Evolutionary conservation across 2,113 vertebrate genomes (phyloP), one percentile per base, ranked within the genome.

Genomic region (Brienomyrus brachyistius): DNA sequence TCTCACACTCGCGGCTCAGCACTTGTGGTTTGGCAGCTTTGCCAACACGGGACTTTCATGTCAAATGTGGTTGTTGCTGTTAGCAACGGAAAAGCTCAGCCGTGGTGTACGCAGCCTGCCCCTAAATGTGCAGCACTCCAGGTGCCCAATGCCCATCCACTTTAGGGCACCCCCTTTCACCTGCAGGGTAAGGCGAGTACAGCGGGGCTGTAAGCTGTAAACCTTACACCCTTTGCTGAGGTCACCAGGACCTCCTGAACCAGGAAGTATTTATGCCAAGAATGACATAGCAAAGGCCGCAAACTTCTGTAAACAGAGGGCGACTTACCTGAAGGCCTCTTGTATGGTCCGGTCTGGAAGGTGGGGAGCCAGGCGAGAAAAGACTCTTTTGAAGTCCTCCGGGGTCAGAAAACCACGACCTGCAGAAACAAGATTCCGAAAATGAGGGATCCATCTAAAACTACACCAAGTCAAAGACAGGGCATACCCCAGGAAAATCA

Each of bases 371-470:
- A 96, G 86, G 1, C 86, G 94, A 23, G 3, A 92, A 89, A 97
- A 97, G 2, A 93, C 93, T 91, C 91, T 95, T 89, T 93, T 93
- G 92, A 97, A 96, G 93, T 96, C 95, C 90, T 96, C 94, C 87
- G 95, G 91, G 85, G 95, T 95, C 77, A 97, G 93, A 94, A 96
- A 96, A 62, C 93, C 93, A 91, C 89, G 95, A 89, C 93, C 93
- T 97, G 93, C 66, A 91, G 86, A 66, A 87, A 54, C 5, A 54
- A 52, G 13, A 31, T 13, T 87, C 27, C 2, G 2, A 21, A 40
- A 47, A 35, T 80, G 74, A 80, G 35, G n/a, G 83, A 11, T n/a
- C 82, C 15, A 21, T 50, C 19, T n/a, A 85, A 85, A 43, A 85
- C 43, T 21, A 43, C 45, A 45, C 83, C 48, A 48, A 85, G 7